Evolutionary conservation across 92 coral and sea anemone species (phyloP).

Genomic region (Umimayanthus chanpuru): DNA sequence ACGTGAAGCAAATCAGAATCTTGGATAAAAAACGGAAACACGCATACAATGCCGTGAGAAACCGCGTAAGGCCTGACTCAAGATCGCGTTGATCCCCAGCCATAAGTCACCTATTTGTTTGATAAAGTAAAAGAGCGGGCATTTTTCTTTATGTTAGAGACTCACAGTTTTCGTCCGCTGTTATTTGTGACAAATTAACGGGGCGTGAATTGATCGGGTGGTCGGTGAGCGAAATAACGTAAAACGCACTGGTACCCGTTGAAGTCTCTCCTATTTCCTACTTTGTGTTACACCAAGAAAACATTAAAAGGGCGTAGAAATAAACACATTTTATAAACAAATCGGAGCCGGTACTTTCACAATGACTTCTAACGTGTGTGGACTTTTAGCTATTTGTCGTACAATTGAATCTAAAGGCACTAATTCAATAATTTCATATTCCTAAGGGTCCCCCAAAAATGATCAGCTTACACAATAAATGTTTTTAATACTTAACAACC

Average conservation of each 20-base stretch:
- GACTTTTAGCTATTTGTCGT: too few species aligned
- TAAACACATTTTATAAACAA: too few species aligned
- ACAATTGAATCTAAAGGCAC: too few species aligned
- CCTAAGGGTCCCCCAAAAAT: too few species aligned
- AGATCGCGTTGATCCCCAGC: conserved; percentile 55
- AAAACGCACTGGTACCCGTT: conserved; percentile 4
- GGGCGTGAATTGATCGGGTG: neutral
- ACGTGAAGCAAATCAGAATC: conserved; percentile 77
- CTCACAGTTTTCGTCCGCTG: too few species aligned
- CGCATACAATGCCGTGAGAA: conserved; percentile 72
- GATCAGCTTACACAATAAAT: too few species aligned
- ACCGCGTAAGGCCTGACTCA: conserved; percentile 81
- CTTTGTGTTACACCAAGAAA: neutral
- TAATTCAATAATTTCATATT: too few species aligned
- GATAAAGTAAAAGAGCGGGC: neutral
- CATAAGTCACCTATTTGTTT: conserved; percentile 12
- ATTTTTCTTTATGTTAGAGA: neutral
- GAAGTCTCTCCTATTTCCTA: neutral
- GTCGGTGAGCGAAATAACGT: neutral
- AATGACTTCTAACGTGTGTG: too few species aligned
- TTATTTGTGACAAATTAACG: neutral
- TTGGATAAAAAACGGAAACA: conserved; percentile 84
- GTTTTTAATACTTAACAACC: too few species aligned
- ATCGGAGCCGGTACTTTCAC: too few species aligned
- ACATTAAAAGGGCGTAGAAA: neutral